Conservation (phyloP, 2,888 invertebrate genomes). For the Philereme vetulata region DNA sequence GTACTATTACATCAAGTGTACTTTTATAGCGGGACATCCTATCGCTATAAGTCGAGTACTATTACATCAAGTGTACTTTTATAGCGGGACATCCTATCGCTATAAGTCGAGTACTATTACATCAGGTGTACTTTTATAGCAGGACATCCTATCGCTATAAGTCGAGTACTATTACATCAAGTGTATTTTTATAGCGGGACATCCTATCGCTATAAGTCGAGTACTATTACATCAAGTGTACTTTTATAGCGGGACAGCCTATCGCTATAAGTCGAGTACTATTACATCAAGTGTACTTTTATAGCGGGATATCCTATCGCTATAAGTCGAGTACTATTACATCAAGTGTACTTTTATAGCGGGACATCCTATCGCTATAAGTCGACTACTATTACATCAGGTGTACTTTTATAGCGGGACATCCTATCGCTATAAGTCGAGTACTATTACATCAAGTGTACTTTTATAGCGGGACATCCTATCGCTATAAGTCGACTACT, state of each 20-base stretch:
- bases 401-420: slow-evolving; percentile 14
- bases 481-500: slow-evolving; percentile 10
- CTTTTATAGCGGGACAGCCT: not conserved
- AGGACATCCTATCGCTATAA: too few relatives aligned
- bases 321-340: slow-evolving; percentile 30
- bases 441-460: slow-evolving; percentile 33
- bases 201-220: too few relatives aligned
- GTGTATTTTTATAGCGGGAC: slow-evolving; percentile 13
- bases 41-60: slow-evolving; percentile 10
- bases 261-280: slow-evolving; percentile 10
- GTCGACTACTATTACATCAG: slow-evolving; percentile 33
- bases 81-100: not conserved
- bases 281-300: slow-evolving; percentile 29
- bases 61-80: slow-evolving; percentile 29
- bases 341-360: slow-evolving; percentile 19
- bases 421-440: too few relatives aligned
- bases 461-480: slow-evolving; percentile 1
- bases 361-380: not conserved
- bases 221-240: slow-evolving; percentile 33
- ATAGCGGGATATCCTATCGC: not conserved
- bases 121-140: slow-evolving; percentile 19
- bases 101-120: slow-evolving; percentile 30
- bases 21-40: slow-evolving; percentile 1
- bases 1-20: slow-evolving; percentile 33
- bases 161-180: slow-evolving; percentile 33